Evolutionary conservation across 2,888 invertebrate species (phyloP), one percentile per base, ranked within the genome.

Genomic region (Charanyca ferruginea): DNA sequence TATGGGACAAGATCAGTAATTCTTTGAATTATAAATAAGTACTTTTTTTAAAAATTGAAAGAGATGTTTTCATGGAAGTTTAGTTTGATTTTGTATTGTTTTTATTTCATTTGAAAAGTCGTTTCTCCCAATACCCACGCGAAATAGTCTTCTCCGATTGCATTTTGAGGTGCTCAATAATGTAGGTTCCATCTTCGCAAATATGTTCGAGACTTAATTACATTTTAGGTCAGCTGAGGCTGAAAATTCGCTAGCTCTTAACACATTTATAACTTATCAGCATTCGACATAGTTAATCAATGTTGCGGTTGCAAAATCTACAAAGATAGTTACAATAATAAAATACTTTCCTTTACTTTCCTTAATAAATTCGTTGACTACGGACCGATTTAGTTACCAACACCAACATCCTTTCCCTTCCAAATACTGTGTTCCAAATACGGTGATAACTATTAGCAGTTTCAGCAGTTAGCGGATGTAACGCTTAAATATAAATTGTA

Each of bases 351-450:
- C 48, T 49, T 53, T 69, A 48, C 44, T 71, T 68, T 53, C 58
- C 48, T 49, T 53, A 44, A 75, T 68, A 71, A 74, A 71, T 71
- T 58, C 23, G 41, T 69, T 28, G 20, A 35, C 44, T 57, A 41
- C 3, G 18, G 28, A 72, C 57, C 66, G 66, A 73, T 79, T 73
- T 62, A 79, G 51, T 58, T 59, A 66, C 25, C 42, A 8, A 25
- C n/a, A n/a, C 54, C 58, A 45, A 74, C 59, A 49, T 59, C 61
- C 42, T 73, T 61, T 62, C 67, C 18, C 44, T 62, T 58, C 52
- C 28, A 49, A 79, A 73, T 66, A 60, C 65, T 53, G 58, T 45
- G 49, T 23, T 47, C 79, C 79, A 79, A 75, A 73, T 79, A 79
- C 23, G 61, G 75, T 59, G 59, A 44, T 55, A 77, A 53, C 66